A percentile compares a stretch with the other conserved stretches of the same genome.
phyloP scores from a whole-genome alignment of 2,797 vertebrate species.

The Mus spretus region DNA sequence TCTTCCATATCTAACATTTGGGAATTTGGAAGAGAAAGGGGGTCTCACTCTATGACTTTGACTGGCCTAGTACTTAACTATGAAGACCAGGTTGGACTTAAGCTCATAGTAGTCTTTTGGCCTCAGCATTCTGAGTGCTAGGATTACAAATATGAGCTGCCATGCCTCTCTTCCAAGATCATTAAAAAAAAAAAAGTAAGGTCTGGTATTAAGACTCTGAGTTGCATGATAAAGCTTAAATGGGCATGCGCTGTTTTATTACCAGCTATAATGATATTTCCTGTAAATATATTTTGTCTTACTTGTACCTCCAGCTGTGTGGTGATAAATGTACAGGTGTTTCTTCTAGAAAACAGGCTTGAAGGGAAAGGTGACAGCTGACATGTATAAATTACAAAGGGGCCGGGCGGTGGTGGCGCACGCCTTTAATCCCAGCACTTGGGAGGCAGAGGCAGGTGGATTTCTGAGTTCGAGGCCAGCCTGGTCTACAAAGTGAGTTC shows the following conservation, averaged over 20 bases:
- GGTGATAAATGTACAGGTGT: not conserved
- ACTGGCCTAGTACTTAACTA: not conserved
- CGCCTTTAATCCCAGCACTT: too few species aligned
- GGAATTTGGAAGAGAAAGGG: not conserved
- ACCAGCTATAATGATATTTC: not conserved
- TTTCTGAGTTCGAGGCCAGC: too few species aligned
- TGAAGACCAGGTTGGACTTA: not conserved
- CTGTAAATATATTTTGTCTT: constrained; percentile 32
- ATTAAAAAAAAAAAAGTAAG: not conserved
- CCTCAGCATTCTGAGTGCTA: not conserved
- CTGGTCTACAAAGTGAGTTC: too few species aligned
- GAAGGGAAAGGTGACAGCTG: not conserved
- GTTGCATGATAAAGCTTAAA: not conserved
- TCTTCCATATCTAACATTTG: not conserved
- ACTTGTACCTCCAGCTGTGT: not conserved
- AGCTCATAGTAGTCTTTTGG: not conserved
- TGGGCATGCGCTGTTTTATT: not conserved
- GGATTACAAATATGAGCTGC: not conserved
- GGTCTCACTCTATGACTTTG: not conserved
- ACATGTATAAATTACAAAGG: not conserved
- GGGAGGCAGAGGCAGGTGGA: too few species aligned
- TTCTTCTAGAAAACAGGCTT: constrained; percentile 52
- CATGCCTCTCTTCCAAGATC: not conserved
- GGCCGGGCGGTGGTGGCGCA: too few species aligned
- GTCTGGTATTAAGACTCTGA: not conserved